Conservation (phyloP, 2,797 vertebrate species). For the Picus viridis region DNA sequence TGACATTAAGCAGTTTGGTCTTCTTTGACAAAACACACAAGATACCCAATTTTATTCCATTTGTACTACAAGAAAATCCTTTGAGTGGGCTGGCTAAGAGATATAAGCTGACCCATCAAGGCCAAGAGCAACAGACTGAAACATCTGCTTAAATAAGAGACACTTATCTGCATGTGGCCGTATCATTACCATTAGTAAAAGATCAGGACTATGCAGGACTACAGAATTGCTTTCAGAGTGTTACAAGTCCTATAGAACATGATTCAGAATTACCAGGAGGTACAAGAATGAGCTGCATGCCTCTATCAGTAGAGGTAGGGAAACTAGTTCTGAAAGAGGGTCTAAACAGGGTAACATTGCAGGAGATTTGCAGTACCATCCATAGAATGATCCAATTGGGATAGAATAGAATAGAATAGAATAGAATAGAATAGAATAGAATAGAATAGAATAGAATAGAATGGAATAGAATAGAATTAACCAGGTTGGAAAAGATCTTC, state of each 20-base stretch:
- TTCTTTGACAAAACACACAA: neutral
- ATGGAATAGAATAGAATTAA: too few species aligned
- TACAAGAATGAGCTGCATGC: neutral
- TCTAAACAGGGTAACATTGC: neutral
- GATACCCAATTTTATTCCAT: neutral
- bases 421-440: too few species aligned
- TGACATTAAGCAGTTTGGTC: neutral
- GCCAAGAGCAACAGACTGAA: neutral
- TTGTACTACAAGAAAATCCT: neutral
- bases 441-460: too few species aligned
- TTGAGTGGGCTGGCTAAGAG: neutral
- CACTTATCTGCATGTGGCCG: neutral
- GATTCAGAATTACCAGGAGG: neutral
- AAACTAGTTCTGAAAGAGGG: neutral
- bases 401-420: too few species aligned
- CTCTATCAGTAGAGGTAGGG: neutral
- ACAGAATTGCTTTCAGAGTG: neutral
- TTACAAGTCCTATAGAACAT: neutral
- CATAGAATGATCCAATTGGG: neutral
- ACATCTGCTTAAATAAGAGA: neutral
- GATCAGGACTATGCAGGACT: neutral
- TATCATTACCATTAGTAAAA: neutral
- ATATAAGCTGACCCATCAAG: neutral
- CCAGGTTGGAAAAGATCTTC: too few species aligned
- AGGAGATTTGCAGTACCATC: neutral